A percentile compares a stretch with the other conserved stretches of the same genome.
phyloP scores from a whole-genome alignment of 1,140 invertebrate species.

The Lepidurus apus region DNA sequence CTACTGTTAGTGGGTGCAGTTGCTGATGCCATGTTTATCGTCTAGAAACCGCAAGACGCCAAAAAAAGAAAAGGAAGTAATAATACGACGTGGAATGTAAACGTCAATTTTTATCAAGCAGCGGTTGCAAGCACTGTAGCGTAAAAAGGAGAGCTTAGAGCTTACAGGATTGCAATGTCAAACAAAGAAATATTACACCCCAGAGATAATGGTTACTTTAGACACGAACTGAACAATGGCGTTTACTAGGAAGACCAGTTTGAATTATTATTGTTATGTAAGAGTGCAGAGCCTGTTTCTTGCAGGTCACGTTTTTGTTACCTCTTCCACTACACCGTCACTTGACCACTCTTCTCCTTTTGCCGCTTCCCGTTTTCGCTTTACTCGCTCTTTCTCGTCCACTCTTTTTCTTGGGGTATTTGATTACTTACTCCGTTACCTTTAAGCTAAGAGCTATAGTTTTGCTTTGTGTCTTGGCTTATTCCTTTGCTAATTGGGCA shows the following conservation, averaged over 20 bases:
- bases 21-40: background rate
- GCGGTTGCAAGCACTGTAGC: too few relatives aligned
- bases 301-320: background rate
- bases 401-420: background rate
- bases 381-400: background rate
- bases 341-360: background rate
- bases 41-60: background rate
- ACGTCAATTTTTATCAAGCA: too few relatives aligned
- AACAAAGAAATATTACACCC: too few relatives aligned
- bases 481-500: constrained; percentile 8
- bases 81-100: too few relatives aligned
- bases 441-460: background rate
- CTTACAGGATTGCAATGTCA: too few relatives aligned
- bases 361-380: background rate
- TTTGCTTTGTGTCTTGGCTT: too few relatives aligned
- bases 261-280: too few relatives aligned
- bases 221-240: too few relatives aligned
- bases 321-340: background rate
- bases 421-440: background rate
- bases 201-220: too few relatives aligned
- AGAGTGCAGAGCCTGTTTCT: background rate
- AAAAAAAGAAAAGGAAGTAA: too few relatives aligned
- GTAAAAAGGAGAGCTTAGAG: too few relatives aligned
- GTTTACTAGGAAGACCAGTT: too few relatives aligned
- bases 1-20: background rate